Base-by-base conservation (phyloP, 2,888 invertebrate genomes). In the Plebejus argus region DNA sequence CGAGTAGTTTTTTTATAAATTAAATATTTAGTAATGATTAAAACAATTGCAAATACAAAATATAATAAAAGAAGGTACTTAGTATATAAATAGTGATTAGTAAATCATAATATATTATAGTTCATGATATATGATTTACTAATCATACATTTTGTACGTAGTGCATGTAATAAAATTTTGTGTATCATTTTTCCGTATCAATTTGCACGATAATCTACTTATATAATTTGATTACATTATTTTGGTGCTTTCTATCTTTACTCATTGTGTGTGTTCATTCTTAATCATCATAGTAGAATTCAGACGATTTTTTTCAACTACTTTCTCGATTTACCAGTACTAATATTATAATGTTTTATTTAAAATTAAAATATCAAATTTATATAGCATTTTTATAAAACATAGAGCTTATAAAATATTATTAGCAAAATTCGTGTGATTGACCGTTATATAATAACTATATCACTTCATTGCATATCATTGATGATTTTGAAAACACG, bases 401-500 rank as follows among this genome's bases (percentile, higher is more conserved):
- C 23, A 23, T 61, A 20, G 20, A 20, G 23, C 20, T 23, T 23
- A 20, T 61, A 20, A n/a, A n/a, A 58, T 56, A 61, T 61, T 61
- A 8, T 61, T 23, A 61, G 61, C 61, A 61, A 23, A 23, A 61
- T 23, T 66, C 28, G 28, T 33, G 15, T 66, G 28, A 66, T 28
- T 66, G 10, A 12, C 18, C 56, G 78, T 79, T 80, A 78, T 80
- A 33, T 77, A 78, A 79, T 81, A 80, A 79, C 78, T 78, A 74
- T 79, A 78, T 80, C 80, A 78, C 80, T 76, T 79, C 80, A 81
- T 78, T 79, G 79, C 82, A 82, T 82, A 80, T 82, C 87, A 86
- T 86, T 84, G 23, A 28, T 70, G 35, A 20, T 15, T 71, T 71
- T n/a, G 23, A 71, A 77, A 45, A 18, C 23, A 56, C 76, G 85